A percentile compares a stretch with the other conserved stretches of the same genome.
Conservation (phyloP, 2,113 vertebrate species). For the Ameiurus melas region DNA sequence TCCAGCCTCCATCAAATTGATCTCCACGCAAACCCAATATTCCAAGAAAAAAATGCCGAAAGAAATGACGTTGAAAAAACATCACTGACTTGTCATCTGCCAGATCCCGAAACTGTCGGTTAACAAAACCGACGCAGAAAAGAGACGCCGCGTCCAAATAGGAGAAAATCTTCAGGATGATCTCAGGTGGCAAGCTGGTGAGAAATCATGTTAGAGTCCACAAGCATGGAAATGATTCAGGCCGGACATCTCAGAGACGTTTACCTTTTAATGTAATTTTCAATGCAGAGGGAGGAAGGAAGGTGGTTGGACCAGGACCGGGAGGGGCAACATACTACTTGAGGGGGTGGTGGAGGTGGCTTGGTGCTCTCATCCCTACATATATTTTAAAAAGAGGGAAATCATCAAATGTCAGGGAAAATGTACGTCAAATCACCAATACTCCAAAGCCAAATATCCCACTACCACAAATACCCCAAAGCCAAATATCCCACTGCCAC, state of each 20-base stretch:
- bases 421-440: not conserved
- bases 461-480: not conserved
- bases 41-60: not conserved
- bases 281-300: not conserved
- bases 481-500: too few species aligned
- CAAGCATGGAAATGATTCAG: not conserved
- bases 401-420: not conserved
- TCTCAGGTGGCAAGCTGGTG: conserved; percentile 81
- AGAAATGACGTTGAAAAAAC: not conserved
- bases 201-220: conserved; percentile 3
- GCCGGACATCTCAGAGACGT: not conserved
- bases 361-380: not conserved
- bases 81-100: conserved; percentile 86
- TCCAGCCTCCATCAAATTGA: not conserved
- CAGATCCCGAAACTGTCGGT: conserved; percentile 76
- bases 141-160: conserved; percentile 81
- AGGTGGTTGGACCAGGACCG: not conserved
- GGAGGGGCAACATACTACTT: too few species aligned
- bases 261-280: conserved; percentile 32
- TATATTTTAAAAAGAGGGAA: not conserved
- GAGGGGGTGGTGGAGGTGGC: not conserved
- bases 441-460: too few species aligned
- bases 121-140: conserved; percentile 76
- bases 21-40: not conserved
- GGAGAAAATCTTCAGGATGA: conserved; percentile 82